Conservation (phyloP, 1,140 invertebrate genomes). For the Wiebesia pumilae region DNA sequence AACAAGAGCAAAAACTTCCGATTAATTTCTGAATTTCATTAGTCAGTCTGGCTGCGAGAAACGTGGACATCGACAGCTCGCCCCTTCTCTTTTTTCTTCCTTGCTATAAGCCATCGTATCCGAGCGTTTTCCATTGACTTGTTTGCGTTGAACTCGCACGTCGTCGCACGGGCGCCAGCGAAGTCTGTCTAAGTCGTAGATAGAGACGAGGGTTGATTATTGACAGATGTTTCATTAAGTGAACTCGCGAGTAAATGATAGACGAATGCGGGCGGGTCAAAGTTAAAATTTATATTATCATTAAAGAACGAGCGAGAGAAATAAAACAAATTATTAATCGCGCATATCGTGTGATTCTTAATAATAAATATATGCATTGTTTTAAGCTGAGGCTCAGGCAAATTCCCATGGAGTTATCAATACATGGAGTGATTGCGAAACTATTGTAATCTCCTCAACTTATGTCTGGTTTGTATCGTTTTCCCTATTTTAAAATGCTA, state of each 20-base stretch:
- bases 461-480: conserved; percentile 17
- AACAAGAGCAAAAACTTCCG: not conserved
- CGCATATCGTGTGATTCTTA: conserved; percentile 4
- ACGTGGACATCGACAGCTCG: not conserved
- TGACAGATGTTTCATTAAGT: conserved; percentile 30
- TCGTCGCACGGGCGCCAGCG: not conserved
- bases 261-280: conserved; percentile 33
- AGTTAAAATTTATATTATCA: conserved; percentile 42
- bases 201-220: conserved; percentile 29
- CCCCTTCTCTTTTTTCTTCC: not conserved
- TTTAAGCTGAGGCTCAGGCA: not conserved
- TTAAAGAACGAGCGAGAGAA: not conserved
- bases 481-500: not conserved
- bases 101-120: not conserved
- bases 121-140: conserved; percentile 29
- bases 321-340: conserved; percentile 1
- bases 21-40: conserved; percentile 22
- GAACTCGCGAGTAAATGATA: not conserved
- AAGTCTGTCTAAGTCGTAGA: conserved; percentile 24
- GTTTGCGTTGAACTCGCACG: conserved; percentile 16
- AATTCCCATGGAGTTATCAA: conserved; percentile 30
- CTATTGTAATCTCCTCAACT: conserved; percentile 13
- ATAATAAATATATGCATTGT: conserved; percentile 36
- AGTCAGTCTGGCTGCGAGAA: conserved; percentile 13
- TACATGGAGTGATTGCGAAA: not conserved